Conservation (phyloP, 2,113 vertebrate genomes). For the Seriola dumerili region DNA sequence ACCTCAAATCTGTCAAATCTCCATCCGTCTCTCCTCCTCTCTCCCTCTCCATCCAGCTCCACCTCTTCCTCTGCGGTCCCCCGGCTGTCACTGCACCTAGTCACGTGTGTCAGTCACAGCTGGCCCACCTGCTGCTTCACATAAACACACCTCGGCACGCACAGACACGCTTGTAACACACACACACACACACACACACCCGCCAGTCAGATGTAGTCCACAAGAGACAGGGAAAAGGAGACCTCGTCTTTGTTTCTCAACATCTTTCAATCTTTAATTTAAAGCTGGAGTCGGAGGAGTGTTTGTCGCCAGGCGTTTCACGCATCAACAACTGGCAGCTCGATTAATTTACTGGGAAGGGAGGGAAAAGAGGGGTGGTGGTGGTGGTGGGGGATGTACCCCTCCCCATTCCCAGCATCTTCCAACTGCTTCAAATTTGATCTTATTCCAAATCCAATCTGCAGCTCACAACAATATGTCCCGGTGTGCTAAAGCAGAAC, state of each 20-base stretch:
- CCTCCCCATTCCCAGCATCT: neutral
- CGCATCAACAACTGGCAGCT: conserved; percentile 34
- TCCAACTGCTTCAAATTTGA: conserved; percentile 17
- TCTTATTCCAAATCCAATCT: conserved; percentile 16
- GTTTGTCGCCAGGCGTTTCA: conserved; percentile 37
- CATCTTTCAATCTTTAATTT: conserved; percentile 67
- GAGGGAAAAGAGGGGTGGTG: neutral
- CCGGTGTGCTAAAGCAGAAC: neutral
- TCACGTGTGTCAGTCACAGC: conserved; percentile 72
- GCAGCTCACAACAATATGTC: conserved; percentile 1
- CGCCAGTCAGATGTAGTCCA: conserved; percentile 49
- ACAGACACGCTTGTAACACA: conserved; percentile 13
- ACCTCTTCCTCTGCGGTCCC: conserved; percentile 49
- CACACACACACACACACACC: conserved; percentile 31
- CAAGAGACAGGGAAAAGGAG: conserved; percentile 18
- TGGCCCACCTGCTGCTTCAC: conserved; percentile 64
- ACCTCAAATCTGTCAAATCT: conserved; percentile 48
- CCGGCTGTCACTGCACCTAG: conserved; percentile 65
- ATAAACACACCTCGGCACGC: conserved; percentile 17
- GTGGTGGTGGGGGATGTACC: neutral
- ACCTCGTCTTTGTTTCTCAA: conserved; percentile 37
- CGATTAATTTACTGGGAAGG: conserved; percentile 24
- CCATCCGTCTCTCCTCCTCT: conserved; percentile 36
- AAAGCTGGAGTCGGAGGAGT: conserved; percentile 18
- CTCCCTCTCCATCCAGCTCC: conserved; percentile 33